Conservation (phyloP, 2,113 vertebrate species). For the Corydoras maculifer region DNA sequence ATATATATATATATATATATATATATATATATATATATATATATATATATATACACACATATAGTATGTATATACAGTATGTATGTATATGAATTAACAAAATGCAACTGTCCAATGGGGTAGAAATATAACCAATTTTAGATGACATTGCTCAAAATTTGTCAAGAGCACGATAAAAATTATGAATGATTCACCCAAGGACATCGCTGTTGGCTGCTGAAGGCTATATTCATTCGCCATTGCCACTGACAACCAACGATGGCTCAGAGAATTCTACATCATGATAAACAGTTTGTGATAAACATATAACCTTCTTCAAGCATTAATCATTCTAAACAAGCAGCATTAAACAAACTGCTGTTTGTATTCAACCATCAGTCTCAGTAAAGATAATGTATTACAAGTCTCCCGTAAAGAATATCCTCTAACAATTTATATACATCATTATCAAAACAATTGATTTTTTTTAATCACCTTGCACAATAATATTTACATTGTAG, state of each 20-base stretch:
- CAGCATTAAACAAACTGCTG: conserved; percentile 1
- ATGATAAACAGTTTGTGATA: conserved; percentile 11
- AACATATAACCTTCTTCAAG: background rate
- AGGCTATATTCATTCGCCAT: conserved; percentile 39
- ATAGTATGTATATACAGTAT: conserved; percentile 30
- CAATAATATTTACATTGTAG: conserved; percentile 5
- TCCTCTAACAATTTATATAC: background rate
- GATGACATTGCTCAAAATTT: conserved; percentile 50
- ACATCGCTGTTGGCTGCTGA: conserved; percentile 50
- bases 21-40: too few species aligned
- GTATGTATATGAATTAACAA: conserved; percentile 47
- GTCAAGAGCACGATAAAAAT: conserved; percentile 54
- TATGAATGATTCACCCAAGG: conserved; percentile 58
- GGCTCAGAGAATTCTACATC: background rate
- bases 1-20: too few species aligned
- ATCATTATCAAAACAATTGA: too few species aligned
- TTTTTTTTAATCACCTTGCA: background rate
- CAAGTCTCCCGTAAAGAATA: background rate
- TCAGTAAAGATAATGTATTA: conserved; percentile 1
- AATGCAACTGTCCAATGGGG: conserved; percentile 44
- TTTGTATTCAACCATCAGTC: background rate
- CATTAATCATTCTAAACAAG: background rate
- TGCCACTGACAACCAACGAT: conserved; percentile 31
- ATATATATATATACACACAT: too few species aligned
- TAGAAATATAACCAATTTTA: conserved; percentile 48